These are phyloP conservation scores for Varanus salvator DNA, from an alignment of 2,113 vertebrate species.

Conservation along the genomic window DNA sequence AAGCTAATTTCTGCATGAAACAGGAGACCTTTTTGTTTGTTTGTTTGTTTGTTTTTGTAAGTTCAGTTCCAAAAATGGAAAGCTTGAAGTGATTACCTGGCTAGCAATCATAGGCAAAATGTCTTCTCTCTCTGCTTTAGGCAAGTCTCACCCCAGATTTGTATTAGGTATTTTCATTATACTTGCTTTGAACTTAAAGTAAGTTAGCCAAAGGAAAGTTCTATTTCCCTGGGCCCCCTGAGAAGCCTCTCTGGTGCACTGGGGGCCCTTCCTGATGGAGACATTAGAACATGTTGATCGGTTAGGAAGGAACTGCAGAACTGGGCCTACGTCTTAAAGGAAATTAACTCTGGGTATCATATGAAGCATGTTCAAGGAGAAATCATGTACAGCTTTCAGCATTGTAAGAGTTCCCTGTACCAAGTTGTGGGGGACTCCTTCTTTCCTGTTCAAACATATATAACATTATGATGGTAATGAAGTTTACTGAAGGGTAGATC, in stretches of 20 bases:
- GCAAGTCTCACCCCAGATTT: constrained; percentile 39
- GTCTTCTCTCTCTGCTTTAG: background rate
- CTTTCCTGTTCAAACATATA: too few species aligned
- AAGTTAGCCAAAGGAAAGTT: background rate
- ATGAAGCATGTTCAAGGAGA: too few species aligned
- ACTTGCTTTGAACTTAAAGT: constrained; percentile 1
- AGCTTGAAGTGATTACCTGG: constrained; percentile 37
- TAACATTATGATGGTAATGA: background rate
- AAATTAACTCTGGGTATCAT: too few species aligned
- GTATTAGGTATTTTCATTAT: constrained; percentile 39
- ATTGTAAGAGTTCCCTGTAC: too few species aligned
- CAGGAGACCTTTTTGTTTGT: background rate
- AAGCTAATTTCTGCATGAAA: rapidly evolving
- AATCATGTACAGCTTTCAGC: too few species aligned
- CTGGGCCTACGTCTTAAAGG: background rate
- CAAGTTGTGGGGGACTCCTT: too few species aligned
- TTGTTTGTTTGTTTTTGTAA: background rate
- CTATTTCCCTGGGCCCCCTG: background rate
- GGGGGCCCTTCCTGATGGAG: background rate
- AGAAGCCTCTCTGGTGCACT: background rate
- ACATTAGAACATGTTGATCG: too few species aligned
- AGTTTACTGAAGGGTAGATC: background rate
- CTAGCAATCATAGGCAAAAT: constrained; percentile 7
- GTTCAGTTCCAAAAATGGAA: constrained; percentile 45
- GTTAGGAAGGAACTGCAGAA: background rate